phyloP scores from a whole-genome alignment of 2,888 invertebrate species.

The Galeopsomyia nigrocyanea region DNA sequence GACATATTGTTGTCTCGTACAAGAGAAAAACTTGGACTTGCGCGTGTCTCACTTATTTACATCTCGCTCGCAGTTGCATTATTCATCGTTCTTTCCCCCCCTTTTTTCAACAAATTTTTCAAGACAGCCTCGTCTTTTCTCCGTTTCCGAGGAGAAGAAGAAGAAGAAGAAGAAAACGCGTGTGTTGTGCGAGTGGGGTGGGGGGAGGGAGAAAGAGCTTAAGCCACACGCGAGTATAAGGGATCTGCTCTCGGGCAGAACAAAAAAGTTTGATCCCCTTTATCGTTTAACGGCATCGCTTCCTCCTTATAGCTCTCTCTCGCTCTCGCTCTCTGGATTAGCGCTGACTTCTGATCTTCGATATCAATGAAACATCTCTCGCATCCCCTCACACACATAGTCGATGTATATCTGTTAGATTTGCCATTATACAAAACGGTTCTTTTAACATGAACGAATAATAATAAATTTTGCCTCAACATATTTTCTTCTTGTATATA shows the following conservation, averaged over 20 bases:
- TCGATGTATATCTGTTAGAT: background rate
- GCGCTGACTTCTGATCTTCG: slow-evolving; percentile 54
- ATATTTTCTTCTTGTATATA: no score
- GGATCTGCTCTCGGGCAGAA: no score
- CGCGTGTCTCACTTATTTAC: no score
- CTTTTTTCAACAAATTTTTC: no score
- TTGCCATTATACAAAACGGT: background rate
- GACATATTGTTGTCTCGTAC: no score
- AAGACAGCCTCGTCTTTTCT: no score
- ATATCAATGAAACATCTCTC: slow-evolving; percentile 59
- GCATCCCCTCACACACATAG: background rate
- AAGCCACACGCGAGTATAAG: slow-evolving; percentile 34
- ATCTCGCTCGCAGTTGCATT: no score
- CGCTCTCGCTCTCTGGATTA: slow-evolving; percentile 61
- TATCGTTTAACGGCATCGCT: slow-evolving; percentile 62
- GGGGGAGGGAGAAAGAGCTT: slow-evolving; percentile 38
- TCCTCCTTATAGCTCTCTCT: slow-evolving; percentile 38
- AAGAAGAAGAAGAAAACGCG: slow-evolving; percentile 56
- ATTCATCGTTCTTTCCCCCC: no score
- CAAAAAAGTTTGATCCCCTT: slow-evolving; percentile 63
- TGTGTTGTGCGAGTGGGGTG: no score
- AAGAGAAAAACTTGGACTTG: no score
- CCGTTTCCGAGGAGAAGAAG: slow-evolving; percentile 42
- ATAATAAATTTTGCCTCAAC: no score
- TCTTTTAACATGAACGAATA: no score